These are phyloP conservation scores for Tachuris rubrigastra DNA, from an alignment of 2,113 vertebrate species.

Conservation along the genomic window DNA sequence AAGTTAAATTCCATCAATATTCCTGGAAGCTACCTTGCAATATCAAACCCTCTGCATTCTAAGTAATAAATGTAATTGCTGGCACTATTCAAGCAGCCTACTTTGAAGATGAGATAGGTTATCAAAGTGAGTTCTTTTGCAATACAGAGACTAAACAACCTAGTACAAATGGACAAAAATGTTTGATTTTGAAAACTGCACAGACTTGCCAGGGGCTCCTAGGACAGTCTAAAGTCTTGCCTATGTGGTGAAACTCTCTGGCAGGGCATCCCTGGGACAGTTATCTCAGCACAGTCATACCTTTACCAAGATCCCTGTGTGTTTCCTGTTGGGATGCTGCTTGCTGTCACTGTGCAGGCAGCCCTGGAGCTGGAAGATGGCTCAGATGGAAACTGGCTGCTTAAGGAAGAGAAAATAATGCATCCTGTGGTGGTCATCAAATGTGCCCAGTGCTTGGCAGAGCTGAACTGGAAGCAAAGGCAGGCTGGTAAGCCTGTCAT, in stretches of 20 bases:
- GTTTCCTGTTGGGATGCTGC: not conserved
- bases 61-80: not conserved
- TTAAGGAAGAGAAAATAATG: not conserved
- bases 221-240: not conserved
- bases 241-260: not conserved
- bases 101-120: not conserved
- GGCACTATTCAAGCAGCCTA: not conserved
- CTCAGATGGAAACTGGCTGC: not conserved
- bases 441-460: not conserved
- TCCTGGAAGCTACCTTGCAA: not conserved
- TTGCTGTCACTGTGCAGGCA: fast-evolving
- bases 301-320: not conserved
- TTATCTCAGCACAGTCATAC: not conserved
- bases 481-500: not conserved
- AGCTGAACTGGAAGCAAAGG: not conserved
- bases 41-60: not conserved
- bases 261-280: not conserved
- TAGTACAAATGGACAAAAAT: not conserved
- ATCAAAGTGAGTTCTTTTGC: not conserved
- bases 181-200: not conserved
- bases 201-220: not conserved
- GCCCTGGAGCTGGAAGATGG: not conserved
- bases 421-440: not conserved
- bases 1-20: not conserved
- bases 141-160: not conserved